A percentile compares a stretch with the other conserved stretches of the same genome.
Conservation (phyloP, 2,888 invertebrate genomes). For the Hirtodrosophila cameraria region DNA sequence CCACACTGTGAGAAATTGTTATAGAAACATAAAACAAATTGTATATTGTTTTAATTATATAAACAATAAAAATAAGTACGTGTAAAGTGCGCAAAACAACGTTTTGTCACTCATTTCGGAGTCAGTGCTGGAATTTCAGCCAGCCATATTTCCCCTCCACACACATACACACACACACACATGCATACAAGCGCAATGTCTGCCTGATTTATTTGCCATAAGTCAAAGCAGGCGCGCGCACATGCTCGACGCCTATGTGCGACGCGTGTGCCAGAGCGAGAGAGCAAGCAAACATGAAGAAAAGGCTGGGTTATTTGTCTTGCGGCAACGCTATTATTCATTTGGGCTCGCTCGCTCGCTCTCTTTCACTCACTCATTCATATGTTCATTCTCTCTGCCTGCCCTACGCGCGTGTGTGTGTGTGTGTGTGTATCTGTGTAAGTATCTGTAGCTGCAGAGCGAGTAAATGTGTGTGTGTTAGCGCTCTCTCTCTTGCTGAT, state of each 20-base stretch:
- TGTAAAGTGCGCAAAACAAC: slow-evolving; percentile 38
- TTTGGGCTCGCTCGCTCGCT: slow-evolving; percentile 64
- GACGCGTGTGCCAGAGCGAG: slow-evolving; percentile 44
- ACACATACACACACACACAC: slow-evolving; percentile 26
- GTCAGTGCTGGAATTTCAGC: slow-evolving; percentile 40
- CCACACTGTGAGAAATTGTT: slow-evolving; percentile 19
- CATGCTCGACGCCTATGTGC: slow-evolving; percentile 42
- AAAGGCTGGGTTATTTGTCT: slow-evolving; percentile 84
- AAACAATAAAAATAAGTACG: slow-evolving; percentile 47
- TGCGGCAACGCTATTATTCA: slow-evolving; percentile 84
- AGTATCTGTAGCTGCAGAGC: slow-evolving; percentile 21
- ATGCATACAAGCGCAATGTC: slow-evolving; percentile 40
- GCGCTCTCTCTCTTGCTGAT: slow-evolving; percentile 63
- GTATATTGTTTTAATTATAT: slow-evolving; percentile 40
- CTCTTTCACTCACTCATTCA: slow-evolving; percentile 50
- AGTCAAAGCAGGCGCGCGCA: slow-evolving; percentile 76
- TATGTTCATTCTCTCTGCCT: slow-evolving; percentile 63
- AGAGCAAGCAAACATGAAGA: slow-evolving; percentile 59
- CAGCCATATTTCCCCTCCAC: slow-evolving; percentile 63
- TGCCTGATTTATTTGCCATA: slow-evolving; percentile 76
- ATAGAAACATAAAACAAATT: slow-evolving; percentile 43
- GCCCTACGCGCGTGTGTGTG: slow-evolving; percentile 18
- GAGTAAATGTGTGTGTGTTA: not conserved
- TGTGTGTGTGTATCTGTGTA: slow-evolving; percentile 23
- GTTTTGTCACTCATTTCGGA: slow-evolving; percentile 49